A percentile compares a stretch with the other conserved stretches of the same genome.
phyloP scores from a whole-genome alignment of 2,888 invertebrate genomes.

The Buathra laborator region DNA sequence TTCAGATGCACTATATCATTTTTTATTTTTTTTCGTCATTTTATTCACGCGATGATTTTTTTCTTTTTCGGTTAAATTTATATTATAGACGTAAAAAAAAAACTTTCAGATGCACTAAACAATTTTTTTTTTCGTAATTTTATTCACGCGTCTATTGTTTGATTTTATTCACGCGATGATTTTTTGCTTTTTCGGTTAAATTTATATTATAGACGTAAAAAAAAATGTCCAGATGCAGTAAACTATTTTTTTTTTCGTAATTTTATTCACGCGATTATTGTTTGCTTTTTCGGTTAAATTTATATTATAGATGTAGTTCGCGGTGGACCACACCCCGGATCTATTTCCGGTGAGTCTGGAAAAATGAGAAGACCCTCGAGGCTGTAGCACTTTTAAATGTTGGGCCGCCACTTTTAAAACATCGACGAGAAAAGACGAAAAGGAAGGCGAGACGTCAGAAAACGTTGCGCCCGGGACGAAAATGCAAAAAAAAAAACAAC shows the following conservation, averaged over 20 bases:
- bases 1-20: background rate
- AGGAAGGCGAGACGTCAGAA: background rate
- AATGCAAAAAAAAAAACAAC: constrained; percentile 1
- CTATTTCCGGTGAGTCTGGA: constrained; percentile 66
- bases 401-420: constrained; percentile 14
- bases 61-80: background rate
- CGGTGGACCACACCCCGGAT: constrained; percentile 60
- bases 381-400: constrained; percentile 42
- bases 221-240: too few species aligned
- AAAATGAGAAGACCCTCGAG: constrained; percentile 44
- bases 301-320: background rate
- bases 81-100: too few species aligned
- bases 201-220: constrained; percentile 1
- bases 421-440: background rate
- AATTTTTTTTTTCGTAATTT: background rate
- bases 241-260: background rate
- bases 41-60: background rate
- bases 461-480: background rate
- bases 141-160: background rate
- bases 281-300: constrained; percentile 2
- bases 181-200: background rate
- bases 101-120: too few species aligned
- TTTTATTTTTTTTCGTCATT: background rate
- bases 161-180: too few species aligned
- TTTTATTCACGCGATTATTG: background rate